phyloP scores from a whole-genome alignment of 2,113 vertebrate genomes.

The Rallus limicola region DNA sequence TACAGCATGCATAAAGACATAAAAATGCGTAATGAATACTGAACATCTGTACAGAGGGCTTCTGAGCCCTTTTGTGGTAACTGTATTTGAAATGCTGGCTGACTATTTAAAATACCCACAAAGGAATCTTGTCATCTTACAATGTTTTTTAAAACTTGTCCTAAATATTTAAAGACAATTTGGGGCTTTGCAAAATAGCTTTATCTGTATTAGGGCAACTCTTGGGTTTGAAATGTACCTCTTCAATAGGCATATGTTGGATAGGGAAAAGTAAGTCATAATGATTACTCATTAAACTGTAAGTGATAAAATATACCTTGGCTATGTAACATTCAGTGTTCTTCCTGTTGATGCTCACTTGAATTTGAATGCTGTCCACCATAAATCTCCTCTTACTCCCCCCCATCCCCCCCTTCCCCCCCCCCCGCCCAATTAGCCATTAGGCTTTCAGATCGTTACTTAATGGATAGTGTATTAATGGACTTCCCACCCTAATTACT shows the following conservation, averaged over 20 bases:
- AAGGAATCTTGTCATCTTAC: neutral
- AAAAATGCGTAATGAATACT: neutral
- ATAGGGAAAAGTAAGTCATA: neutral
- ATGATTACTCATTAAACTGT: neutral
- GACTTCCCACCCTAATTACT: conserved; percentile 68
- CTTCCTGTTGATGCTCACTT: neutral
- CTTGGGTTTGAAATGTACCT: neutral
- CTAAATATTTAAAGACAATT: conserved; percentile 21
- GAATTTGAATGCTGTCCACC: conserved; percentile 29
- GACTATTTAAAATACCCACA: neutral
- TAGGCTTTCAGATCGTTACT: conserved; percentile 57
- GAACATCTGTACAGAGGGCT: conserved; percentile 40
- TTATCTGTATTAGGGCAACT: neutral
- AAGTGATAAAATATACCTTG: neutral
- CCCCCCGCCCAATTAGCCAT: conserved; percentile 29
- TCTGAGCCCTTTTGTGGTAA: neutral
- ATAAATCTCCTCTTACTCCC: neutral
- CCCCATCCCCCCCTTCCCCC: no score
- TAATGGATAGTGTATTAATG: conserved; percentile 70
- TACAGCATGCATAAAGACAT: conserved; percentile 10
- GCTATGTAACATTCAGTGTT: neutral
- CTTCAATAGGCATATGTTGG: neutral
- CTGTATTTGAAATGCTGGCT: neutral
- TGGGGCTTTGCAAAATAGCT: neutral
- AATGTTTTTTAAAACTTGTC: neutral